These are phyloP conservation scores for Meloe dianella DNA, from an alignment of 2,888 invertebrate species.

Conservation along the genomic window DNA sequence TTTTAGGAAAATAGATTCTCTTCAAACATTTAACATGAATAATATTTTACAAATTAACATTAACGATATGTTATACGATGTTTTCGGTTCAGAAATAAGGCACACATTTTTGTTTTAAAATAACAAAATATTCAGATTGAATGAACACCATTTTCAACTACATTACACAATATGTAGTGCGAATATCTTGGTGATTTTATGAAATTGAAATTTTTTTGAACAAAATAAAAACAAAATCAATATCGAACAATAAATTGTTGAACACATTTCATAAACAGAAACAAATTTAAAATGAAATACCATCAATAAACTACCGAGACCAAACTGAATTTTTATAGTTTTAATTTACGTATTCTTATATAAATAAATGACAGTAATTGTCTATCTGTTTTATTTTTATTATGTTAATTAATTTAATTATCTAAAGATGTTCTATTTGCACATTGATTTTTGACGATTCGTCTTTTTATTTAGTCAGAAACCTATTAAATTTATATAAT, in stretches of 20 bases:
- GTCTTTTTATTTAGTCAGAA: background rate
- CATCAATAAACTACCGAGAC: slow-evolving; percentile 23
- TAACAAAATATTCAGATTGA: slow-evolving; percentile 9
- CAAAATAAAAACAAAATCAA: slow-evolving; percentile 26
- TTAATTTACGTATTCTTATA: slow-evolving; percentile 16
- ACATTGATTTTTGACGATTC: slow-evolving; percentile 2
- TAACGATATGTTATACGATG: background rate
- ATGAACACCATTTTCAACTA: slow-evolving; percentile 1
- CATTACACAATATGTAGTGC: slow-evolving; percentile 12
- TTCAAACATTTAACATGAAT: background rate
- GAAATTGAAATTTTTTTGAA: slow-evolving; percentile 4
- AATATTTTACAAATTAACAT: background rate
- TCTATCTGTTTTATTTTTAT: slow-evolving; percentile 21
- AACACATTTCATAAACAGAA: slow-evolving; percentile 30
- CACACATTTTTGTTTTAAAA: background rate
- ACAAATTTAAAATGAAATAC: slow-evolving; percentile 29
- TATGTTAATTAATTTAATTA: slow-evolving; percentile 24
- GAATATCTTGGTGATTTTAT: slow-evolving; percentile 10
- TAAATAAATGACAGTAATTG: slow-evolving; percentile 21
- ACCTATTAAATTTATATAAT: slow-evolving; percentile 24
- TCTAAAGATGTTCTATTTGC: slow-evolving; percentile 14
- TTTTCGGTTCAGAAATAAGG: background rate
- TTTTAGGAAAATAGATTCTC: background rate
- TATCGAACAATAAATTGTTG: slow-evolving; percentile 32
- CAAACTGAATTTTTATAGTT: slow-evolving; percentile 29